phyloP scores from a whole-genome alignment of 2,797 vertebrate genomes.

The Pangasius sanitwongsei region DNA sequence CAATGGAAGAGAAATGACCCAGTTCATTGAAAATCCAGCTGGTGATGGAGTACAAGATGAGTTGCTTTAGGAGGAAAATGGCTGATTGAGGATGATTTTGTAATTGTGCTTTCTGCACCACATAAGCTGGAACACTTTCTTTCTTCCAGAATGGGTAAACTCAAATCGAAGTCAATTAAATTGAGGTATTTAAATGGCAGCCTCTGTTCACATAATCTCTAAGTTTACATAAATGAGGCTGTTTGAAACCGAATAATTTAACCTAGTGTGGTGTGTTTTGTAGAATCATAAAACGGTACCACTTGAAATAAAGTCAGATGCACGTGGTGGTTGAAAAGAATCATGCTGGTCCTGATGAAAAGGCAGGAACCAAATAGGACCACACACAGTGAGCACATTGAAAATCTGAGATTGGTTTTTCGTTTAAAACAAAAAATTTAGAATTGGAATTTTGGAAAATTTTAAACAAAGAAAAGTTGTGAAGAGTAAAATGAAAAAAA shows the following conservation, averaged over 20 bases:
- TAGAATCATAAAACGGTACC: background rate
- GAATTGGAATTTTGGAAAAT: background rate
- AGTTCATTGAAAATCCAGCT: conserved; percentile 50
- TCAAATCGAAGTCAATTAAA: background rate
- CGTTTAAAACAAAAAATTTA: background rate
- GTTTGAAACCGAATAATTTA: conserved; percentile 12
- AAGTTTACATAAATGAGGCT: background rate
- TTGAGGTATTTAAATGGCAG: background rate
- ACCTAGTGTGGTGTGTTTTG: background rate
- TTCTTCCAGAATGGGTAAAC: background rate
- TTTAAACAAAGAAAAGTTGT: background rate
- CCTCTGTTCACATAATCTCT: background rate
- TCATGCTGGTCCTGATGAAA: background rate
- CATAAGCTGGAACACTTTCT: background rate
- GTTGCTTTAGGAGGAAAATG: conserved; percentile 37
- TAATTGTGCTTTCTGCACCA: background rate
- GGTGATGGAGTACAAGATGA: conserved; percentile 54
- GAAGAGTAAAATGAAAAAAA: background rate
- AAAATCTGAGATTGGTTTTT: background rate
- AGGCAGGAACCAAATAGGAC: background rate
- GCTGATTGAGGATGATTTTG: conserved; percentile 16
- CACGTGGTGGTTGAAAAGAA: too few relatives aligned
- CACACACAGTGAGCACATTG: background rate
- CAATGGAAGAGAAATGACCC: conserved; percentile 60
- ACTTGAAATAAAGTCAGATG: background rate